phyloP scores from a whole-genome alignment of 2,113 vertebrate species.

The Nesoenas mayeri region DNA sequence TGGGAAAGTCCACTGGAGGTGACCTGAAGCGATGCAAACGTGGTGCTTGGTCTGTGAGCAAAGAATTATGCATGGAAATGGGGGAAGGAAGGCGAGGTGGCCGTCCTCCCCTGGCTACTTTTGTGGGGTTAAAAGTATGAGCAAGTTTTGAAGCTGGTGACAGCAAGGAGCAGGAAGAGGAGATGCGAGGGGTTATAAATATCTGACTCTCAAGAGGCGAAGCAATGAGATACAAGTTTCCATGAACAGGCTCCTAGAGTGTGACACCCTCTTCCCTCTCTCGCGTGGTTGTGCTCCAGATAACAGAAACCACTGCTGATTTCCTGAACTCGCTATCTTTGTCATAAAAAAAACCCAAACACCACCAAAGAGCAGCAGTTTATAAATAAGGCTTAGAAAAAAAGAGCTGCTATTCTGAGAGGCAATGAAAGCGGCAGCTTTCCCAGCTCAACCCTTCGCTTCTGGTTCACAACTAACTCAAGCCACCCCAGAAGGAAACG shows the following conservation, averaged over 20 bases:
- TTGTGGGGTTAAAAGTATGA: neutral
- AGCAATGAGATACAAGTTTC: conserved; percentile 31
- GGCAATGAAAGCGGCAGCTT: neutral
- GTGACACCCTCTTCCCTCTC: conserved; percentile 40
- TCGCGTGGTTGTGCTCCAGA: conserved; percentile 37
- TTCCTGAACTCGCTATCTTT: conserved; percentile 55
- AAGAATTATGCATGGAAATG: neutral
- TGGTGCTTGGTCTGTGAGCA: neutral
- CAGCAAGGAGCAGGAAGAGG: conserved; percentile 39
- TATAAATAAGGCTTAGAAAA: conserved; percentile 39
- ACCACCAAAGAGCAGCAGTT: conserved; percentile 32
- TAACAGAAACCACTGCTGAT: conserved; percentile 57
- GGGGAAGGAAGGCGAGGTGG: neutral
- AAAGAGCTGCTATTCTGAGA: conserved; percentile 40
- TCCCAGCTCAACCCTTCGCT: neutral
- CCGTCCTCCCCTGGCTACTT: neutral
- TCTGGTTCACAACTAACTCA: neutral
- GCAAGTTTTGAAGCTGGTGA: neutral
- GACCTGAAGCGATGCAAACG: fast-evolving
- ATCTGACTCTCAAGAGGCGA: conserved; percentile 7
- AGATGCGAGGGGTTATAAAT: conserved; percentile 52
- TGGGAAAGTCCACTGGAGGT: neutral
- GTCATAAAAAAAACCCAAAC: conserved; percentile 4
- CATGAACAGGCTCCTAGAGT: conserved; percentile 31
- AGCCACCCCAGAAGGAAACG: neutral